Base-by-base conservation (phyloP, 1,140 invertebrate species). In the Sycobia sp. region DNA sequence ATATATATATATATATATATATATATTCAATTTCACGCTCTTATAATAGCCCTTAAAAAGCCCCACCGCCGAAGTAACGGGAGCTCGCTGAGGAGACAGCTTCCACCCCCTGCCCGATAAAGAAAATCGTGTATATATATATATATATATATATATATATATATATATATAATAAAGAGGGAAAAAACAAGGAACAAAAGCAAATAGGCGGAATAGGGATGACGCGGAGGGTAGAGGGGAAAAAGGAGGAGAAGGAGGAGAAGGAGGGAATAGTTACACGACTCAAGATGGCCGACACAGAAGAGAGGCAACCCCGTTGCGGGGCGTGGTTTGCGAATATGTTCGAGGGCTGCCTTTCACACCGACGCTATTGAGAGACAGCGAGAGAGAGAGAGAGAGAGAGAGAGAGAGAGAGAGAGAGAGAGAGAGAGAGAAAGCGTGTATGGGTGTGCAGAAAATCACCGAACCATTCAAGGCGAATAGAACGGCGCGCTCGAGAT, bases 401-500 rank as follows among this genome's bases (percentile, higher is more conserved):
- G 54, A 56, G 59, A 43, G 47, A 20, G 25, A 4, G 13, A 25
- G n/a, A n/a, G n/a, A n/a, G n/a, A 18, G 56, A 58, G 53, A 58
- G 58, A 65, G 34, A 44, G 56, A 49, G 51, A 20, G 20, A 1
- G n/a, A 38, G 20, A 41, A 36, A 54, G 55, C 62, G 56, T 62
- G 56, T 53, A 64, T 44, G 57, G 34, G 43, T 9, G 34, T 20
- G 39, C 25, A 18, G 57, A 56, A 62, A 55, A 56, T 66, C 54
- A 44, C 22, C 34, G 50, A 51, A 61, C 72, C 74, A 76, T 74
- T 73, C 69, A 74, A 71, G 70, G 69, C 68, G 65, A 71, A 67
- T 55, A 43, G n/a, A 22, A 18, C n/a, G 22, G 36, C 36, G 49
- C 29, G 27, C 29, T 27, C 22, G 9, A n/a, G n/a, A n/a, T n/a